phyloP scores from a whole-genome alignment of 2,113 vertebrate species.

The Cariama cristata region DNA sequence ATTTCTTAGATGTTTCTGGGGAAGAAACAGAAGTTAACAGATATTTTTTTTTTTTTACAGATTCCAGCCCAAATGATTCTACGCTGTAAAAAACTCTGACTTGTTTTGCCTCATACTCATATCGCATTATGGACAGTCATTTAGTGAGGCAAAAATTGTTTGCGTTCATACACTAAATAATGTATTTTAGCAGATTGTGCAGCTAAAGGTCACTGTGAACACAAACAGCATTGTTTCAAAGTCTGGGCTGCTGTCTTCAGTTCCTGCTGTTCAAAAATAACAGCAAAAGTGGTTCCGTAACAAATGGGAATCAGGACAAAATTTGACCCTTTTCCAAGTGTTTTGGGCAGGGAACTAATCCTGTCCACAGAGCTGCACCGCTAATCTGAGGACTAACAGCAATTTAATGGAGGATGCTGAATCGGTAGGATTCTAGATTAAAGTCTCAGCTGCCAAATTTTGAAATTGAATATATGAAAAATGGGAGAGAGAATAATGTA shows the following conservation, averaged over 20 bases:
- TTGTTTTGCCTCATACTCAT: background rate
- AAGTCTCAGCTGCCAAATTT: constrained; percentile 9
- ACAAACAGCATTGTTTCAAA: constrained; percentile 7
- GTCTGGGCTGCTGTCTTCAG: background rate
- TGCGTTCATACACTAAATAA: constrained; percentile 21
- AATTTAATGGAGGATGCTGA: background rate
- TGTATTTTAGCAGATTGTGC: background rate
- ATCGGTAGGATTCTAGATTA: background rate
- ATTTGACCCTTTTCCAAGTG: background rate
- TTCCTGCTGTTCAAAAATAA: background rate
- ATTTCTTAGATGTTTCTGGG: constrained; percentile 1
- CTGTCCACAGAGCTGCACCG: background rate
- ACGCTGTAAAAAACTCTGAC: background rate
- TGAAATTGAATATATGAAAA: constrained; percentile 3
- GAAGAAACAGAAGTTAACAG: background rate
- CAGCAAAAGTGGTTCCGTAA: background rate
- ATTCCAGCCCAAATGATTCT: no score
- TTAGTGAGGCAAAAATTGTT: background rate
- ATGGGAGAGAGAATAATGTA: background rate
- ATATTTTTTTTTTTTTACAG: background rate
- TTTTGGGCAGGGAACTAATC: background rate
- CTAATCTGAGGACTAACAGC: background rate
- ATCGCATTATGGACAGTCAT: background rate
- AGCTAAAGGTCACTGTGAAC: constrained; percentile 23
- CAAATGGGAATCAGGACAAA: background rate